phyloP scores from a whole-genome alignment of 1,140 invertebrate species.

The Galendromus occidentalis region DNA sequence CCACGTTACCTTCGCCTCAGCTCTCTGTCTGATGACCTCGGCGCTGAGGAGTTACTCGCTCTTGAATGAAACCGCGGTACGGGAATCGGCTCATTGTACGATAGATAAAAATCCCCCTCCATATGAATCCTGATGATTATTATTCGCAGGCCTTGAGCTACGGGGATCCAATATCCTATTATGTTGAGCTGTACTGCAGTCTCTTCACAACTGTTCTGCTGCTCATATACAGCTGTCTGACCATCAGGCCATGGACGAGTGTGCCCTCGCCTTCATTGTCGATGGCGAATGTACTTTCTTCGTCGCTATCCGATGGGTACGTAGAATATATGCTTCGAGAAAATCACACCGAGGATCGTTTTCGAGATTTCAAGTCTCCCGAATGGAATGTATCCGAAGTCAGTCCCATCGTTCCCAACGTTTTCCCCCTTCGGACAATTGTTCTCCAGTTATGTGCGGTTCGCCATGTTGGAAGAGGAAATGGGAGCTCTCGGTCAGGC shows the following conservation, averaged over 20 bases:
- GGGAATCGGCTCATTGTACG: neutral
- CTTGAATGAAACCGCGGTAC: neutral
- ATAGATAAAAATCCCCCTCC: neutral
- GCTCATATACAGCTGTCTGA: neutral
- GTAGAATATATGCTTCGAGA: too few relatives aligned
- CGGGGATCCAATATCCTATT: neutral
- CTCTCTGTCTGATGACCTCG: neutral
- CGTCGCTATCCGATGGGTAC: neutral
- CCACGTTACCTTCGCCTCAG: neutral
- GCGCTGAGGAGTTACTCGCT: constrained; percentile 1
- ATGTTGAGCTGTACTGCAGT: neutral
- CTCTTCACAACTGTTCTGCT: neutral
- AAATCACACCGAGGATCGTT: too few relatives aligned
- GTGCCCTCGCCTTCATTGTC: neutral
- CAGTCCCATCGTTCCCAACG: too few relatives aligned
- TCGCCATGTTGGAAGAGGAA: neutral
- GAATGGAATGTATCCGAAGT: too few relatives aligned
- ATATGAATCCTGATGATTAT: neutral
- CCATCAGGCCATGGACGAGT: neutral
- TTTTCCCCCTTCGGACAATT: too few relatives aligned
- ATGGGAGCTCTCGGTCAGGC: neutral
- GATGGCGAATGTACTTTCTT: neutral
- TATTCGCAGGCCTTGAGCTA: neutral
- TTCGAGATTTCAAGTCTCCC: too few relatives aligned
- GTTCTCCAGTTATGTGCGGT: neutral